Evolutionary conservation across 2,888 invertebrate species (phyloP), one percentile per base, ranked within the genome.

Genomic region (Noctua pronuba): DNA sequence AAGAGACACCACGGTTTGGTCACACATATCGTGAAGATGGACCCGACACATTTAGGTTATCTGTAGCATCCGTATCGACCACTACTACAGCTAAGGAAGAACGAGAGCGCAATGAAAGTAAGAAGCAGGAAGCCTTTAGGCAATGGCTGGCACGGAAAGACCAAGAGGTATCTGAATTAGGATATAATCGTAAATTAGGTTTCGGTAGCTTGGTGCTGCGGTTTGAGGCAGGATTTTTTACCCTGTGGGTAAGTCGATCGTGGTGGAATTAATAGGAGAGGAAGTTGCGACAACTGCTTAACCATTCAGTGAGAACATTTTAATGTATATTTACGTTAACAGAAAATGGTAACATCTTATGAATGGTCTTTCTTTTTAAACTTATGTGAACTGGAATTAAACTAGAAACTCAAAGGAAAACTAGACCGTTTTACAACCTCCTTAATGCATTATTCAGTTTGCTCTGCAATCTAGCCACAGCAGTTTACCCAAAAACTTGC

Each of bases 31-130:
- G 95, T 31, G 96, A 96, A 81, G 95, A 95, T 38, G 94, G 94
- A 1, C 91, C 94, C 0, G 96, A 96, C 67, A 96, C 96, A 2
- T 96, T 97, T 81, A 91, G 96, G 28, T 89, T 97, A 71, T 97
- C 97, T 0, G 96, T 97, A 6, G 94, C 93, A 0, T 97, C 97
- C 0, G 84, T 94, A 2, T 96, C 96, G 0, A 96, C 96, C 1
- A 96, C 95, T 2, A 93, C 95, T 0, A 96, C 96, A 0, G 94
- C 96, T n/a, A 95, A 96, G 81, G 94, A 95, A 75, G 97, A 96
- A 82, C 90, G 95, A n/a, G 96, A 95, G 72, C 92, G 94, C 0
- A 94, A 92, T 76, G 96, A 96, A 86, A 93, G 92, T 86, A 95
- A 94, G 81, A 95, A 91, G 65, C 94, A 94, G 68, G 95, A 95